Percentiles rank a stretch among this genome's conserved stretches.
These are phyloP conservation scores for Micrasema minimum DNA, from an alignment of 1,140 invertebrate species.

Conservation along the genomic window DNA sequence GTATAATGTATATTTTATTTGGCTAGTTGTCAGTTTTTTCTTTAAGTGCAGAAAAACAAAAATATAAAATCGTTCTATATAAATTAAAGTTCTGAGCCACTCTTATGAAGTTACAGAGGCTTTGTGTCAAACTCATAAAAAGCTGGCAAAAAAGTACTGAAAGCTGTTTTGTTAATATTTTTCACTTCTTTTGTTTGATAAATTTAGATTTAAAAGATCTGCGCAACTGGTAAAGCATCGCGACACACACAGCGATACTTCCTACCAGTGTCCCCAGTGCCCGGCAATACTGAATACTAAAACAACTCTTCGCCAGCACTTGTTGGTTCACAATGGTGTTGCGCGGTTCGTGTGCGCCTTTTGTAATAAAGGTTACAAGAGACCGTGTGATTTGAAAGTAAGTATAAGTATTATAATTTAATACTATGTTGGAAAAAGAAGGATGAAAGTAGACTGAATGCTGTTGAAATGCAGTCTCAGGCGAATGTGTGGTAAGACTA, in stretches of 20 bases:
- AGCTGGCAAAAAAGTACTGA: background rate
- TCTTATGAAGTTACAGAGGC: too few relatives aligned
- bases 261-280: conserved; percentile 48
- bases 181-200: background rate
- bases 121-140: too few relatives aligned
- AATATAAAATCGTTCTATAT: too few relatives aligned
- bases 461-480: too few relatives aligned
- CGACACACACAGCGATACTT: conserved; percentile 40
- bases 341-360: conserved; percentile 44
- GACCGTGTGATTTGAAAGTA: conserved; percentile 38
- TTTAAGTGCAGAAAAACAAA: too few relatives aligned
- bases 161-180: too few relatives aligned
- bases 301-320: conserved; percentile 42
- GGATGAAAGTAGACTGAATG: too few relatives aligned
- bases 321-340: conserved; percentile 42
- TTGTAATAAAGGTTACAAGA: conserved; percentile 51
- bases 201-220: conserved; percentile 21
- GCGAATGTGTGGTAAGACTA: too few relatives aligned
- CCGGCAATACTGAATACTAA: conserved; percentile 45
- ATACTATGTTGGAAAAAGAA: too few relatives aligned
- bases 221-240: conserved; percentile 9
- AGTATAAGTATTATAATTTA: background rate
- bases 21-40: background rate
- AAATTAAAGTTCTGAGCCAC: too few relatives aligned
- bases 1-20: background rate